These are phyloP conservation scores for Amazona vittata DNA, from an alignment of 2,113 vertebrate species.

Conservation along the genomic window DNA sequence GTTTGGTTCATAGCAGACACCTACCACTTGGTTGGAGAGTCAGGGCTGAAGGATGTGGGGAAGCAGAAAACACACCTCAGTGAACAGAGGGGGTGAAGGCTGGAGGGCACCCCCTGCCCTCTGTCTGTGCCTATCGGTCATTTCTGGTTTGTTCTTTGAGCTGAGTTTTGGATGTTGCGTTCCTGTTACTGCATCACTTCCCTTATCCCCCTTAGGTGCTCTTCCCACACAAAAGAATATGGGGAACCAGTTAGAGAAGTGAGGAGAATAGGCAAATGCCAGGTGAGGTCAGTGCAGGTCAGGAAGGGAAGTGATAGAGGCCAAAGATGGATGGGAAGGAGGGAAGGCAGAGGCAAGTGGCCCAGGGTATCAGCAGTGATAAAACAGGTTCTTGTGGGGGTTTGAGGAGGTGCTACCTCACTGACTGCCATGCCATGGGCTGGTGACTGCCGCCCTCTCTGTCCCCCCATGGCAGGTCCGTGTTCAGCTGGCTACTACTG, in stretches of 20 bases:
- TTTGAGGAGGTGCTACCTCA: not conserved
- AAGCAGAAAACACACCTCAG: rapidly evolving
- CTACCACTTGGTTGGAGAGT: not conserved
- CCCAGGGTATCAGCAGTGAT: not conserved
- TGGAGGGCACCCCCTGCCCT: not conserved
- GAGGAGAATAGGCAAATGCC: not conserved
- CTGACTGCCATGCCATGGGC: not conserved
- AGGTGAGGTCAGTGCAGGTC: not conserved
- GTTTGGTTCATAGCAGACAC: not conserved
- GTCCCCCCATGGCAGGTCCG: conserved; percentile 60
- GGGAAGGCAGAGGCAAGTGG: not conserved
- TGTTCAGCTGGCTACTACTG: conserved; percentile 88
- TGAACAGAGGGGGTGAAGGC: rapidly evolving
- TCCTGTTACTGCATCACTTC: not conserved
- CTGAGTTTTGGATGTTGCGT: not conserved
- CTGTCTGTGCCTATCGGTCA: not conserved
- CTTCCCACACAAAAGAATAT: rapidly evolving
- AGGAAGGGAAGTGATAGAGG: not conserved
- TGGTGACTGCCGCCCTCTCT: not conserved
- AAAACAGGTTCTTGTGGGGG: not conserved
- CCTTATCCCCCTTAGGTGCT: not conserved
- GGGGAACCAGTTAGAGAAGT: not conserved
- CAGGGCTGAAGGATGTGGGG: not conserved
- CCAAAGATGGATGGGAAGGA: not conserved
- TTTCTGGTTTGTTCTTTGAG: not conserved